Conservation (phyloP, 2,888 invertebrate species). For the Hydrotaea cyrtoneurina region DNA sequence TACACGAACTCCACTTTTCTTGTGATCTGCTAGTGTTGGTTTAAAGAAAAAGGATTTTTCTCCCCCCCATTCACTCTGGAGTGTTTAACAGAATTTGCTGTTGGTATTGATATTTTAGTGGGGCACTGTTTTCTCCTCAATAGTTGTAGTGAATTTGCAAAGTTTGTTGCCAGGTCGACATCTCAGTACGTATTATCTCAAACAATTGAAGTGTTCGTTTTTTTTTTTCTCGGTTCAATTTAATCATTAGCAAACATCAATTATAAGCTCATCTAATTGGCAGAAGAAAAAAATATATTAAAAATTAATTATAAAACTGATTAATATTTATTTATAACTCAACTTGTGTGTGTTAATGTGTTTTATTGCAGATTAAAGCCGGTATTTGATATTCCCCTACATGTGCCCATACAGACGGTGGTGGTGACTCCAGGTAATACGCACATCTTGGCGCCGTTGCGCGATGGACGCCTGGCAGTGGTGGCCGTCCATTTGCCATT, state of each 20-base stretch:
- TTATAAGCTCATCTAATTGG: too few relatives aligned
- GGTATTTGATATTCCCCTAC: slow-evolving; percentile 82
- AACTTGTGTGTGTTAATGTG: too few relatives aligned
- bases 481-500: slow-evolving; percentile 80
- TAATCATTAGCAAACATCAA: slow-evolving; percentile 3
- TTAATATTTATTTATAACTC: not conserved
- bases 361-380: slow-evolving; percentile 80
- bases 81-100: too few relatives aligned
- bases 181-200: not conserved
- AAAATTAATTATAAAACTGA: not conserved
- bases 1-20: too few relatives aligned
- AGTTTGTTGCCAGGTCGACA: slow-evolving; percentile 3
- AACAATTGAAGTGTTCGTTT: not conserved
- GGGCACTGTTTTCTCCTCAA: too few relatives aligned
- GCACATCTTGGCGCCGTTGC: slow-evolving; percentile 83
- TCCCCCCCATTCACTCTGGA: too few relatives aligned
- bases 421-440: slow-evolving; percentile 82
- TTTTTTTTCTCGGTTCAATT: too few relatives aligned
- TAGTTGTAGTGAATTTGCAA: not conserved
- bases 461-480: slow-evolving; percentile 83
- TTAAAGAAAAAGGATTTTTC: too few relatives aligned
- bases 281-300: not conserved
- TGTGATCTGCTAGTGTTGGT: too few relatives aligned
- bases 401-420: slow-evolving; percentile 82
- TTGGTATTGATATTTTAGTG: too few relatives aligned